Conservation (phyloP, 2,888 invertebrate genomes). For the Seira sanloemensis region DNA sequence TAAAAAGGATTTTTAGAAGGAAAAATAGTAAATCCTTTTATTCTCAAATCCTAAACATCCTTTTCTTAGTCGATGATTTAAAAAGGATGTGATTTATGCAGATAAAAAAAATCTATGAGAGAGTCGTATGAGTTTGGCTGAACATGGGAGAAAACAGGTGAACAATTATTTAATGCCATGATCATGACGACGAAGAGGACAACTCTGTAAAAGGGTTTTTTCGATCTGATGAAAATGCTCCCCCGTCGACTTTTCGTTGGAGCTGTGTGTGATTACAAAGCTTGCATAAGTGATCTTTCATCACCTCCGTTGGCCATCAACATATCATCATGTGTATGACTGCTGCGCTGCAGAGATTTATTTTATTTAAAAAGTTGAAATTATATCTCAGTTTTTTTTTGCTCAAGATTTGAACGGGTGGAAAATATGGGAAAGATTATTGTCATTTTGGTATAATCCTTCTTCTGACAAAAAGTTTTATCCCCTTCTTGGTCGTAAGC, state of each 20-base stretch:
- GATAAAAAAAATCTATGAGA: background rate
- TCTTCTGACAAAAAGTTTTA: background rate
- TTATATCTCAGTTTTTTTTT: too few species aligned
- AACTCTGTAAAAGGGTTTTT: background rate
- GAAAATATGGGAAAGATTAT: background rate
- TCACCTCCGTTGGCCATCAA: conserved; percentile 17
- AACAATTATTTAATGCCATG: conserved; percentile 32
- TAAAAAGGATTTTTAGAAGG: too few species aligned
- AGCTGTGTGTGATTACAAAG: background rate
- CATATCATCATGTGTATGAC: background rate
- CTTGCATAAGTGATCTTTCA: conserved; percentile 34
- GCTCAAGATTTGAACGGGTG: too few species aligned
- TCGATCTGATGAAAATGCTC: conserved; percentile 19
- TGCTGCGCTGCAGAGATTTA: background rate
- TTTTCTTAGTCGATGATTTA: too few species aligned
- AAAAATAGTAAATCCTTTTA: conserved; percentile 5
- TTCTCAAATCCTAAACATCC: too few species aligned
- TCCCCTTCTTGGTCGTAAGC: background rate
- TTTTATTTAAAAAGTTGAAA: background rate
- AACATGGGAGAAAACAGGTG: conserved; percentile 27
- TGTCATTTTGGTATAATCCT: background rate
- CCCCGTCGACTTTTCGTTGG: conserved; percentile 46
- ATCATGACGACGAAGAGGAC: background rate
- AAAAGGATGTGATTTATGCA: conserved; percentile 53
- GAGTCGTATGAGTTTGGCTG: too few species aligned